Evolutionary conservation across 2,888 invertebrate genomes (phyloP).

Genomic region (Philopedon plagiatum): DNA sequence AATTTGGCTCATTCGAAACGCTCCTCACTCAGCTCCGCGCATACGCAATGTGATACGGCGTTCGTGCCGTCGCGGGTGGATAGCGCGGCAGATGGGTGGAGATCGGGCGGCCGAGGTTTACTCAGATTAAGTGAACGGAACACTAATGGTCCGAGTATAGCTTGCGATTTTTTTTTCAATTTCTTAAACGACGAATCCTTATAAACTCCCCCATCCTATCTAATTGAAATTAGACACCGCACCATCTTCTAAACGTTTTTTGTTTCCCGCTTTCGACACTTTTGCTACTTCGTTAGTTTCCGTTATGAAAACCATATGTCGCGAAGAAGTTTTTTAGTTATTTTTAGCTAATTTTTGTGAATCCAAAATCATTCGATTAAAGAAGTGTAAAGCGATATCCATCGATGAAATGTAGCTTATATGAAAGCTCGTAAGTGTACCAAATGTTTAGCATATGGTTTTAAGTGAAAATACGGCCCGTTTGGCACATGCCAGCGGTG

Average conservation of each 20-base stretch:
- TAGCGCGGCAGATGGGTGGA: no score
- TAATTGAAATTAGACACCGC: conserved; percentile 25
- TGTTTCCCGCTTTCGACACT: conserved; percentile 43
- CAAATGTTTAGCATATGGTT: conserved; percentile 34
- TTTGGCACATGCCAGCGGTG: conserved; percentile 37
- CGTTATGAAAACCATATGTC: conserved; percentile 41
- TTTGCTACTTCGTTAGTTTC: conserved; percentile 49
- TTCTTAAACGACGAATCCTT: conserved; percentile 23
- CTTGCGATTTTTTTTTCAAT: conserved; percentile 11
- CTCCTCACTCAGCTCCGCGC: no score
- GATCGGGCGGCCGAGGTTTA: no score
- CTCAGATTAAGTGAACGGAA: no score
- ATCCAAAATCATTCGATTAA: background rate
- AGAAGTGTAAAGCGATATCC: conserved; percentile 11
- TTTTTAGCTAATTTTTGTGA: conserved; percentile 12
- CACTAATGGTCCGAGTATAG: no score
- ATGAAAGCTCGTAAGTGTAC: background rate
- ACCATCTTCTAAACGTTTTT: conserved; percentile 38
- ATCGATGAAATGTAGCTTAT: conserved; percentile 31
- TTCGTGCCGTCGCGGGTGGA: no score
- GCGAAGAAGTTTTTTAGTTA: conserved; percentile 5
- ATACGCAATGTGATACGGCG: no score
- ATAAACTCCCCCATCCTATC: background rate
- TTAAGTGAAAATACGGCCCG: conserved; percentile 12
- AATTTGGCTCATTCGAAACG: no score